Conservation (phyloP, 1,140 invertebrate species). For the Conus betulinus region DNA sequence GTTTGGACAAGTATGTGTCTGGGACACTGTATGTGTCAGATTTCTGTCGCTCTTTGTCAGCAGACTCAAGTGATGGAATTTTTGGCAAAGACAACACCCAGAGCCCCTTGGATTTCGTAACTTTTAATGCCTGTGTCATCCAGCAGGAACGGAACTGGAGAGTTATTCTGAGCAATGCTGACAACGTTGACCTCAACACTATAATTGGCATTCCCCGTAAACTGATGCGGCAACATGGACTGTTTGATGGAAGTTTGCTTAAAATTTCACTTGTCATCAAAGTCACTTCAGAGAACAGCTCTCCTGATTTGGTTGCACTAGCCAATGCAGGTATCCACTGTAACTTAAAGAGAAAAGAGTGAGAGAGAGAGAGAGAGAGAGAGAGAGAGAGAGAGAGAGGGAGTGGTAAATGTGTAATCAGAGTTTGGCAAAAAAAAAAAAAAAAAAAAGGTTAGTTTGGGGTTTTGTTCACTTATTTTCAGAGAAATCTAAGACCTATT, state of each 20-base stretch:
- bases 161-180: constrained; percentile 41
- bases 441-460: too few species aligned
- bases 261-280: constrained; percentile 51
- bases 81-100: neutral
- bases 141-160: constrained; percentile 48
- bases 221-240: constrained; percentile 58
- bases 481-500: too few species aligned
- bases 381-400: too few species aligned
- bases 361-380: too few species aligned
- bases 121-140: constrained; percentile 44
- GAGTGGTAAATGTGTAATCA: too few species aligned
- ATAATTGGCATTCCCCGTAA: constrained; percentile 61
- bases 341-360: too few species aligned
- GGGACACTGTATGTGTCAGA: constrained; percentile 53
- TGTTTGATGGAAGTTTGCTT: constrained; percentile 63
- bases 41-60: constrained; percentile 52
- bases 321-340: neutral
- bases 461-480: too few species aligned
- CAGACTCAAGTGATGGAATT: constrained; percentile 19
- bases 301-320: neutral
- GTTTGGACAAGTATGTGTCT: constrained; percentile 37
- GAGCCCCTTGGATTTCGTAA: constrained; percentile 20
- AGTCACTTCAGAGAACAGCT: constrained; percentile 16
- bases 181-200: constrained; percentile 55
- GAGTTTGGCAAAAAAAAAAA: too few species aligned